Percentiles rank a stretch among this genome's conserved stretches.
Evolutionary conservation across 1,140 invertebrate genomes (phyloP).

Genomic region (Caenorhabditis tropicalis): DNA sequence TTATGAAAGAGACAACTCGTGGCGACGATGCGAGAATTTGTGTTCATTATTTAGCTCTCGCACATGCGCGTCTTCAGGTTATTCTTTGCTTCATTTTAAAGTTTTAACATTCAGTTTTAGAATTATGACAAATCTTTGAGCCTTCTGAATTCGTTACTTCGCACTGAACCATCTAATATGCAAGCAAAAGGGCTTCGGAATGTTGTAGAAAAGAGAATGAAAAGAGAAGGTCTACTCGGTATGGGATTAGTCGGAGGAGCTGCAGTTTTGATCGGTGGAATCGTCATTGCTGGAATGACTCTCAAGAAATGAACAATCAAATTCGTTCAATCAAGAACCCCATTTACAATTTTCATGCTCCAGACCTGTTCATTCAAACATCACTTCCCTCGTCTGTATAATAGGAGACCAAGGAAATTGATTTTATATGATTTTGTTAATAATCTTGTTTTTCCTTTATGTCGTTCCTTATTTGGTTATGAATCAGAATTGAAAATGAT

Average conservation of each 20-base stretch:
- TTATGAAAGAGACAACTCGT: not conserved
- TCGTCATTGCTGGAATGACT: constrained; percentile 9
- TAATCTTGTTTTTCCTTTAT: not conserved
- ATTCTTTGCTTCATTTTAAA: not conserved
- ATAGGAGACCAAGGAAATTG: not conserved
- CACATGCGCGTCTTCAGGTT: constrained; percentile 10
- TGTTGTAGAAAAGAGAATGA: constrained; percentile 27
- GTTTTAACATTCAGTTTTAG: no score
- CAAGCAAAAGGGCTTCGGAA: not conserved
- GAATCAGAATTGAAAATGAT: not conserved
- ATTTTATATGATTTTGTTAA: not conserved
- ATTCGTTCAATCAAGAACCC: not conserved
- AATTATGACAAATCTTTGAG: not conserved
- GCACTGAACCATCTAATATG: not conserved
- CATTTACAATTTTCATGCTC: not conserved
- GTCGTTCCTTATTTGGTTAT: not conserved
- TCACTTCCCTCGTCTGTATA: not conserved
- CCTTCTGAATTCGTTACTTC: not conserved
- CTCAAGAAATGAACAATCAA: not conserved
- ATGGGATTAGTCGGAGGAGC: not conserved
- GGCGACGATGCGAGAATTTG: not conserved
- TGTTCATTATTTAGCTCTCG: not conserved
- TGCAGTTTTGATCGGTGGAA: not conserved
- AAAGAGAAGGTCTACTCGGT: not conserved
- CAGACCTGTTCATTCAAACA: not conserved